phyloP scores from a whole-genome alignment of 2,113 vertebrate genomes.

The Glaucidium brasilianum region DNA sequence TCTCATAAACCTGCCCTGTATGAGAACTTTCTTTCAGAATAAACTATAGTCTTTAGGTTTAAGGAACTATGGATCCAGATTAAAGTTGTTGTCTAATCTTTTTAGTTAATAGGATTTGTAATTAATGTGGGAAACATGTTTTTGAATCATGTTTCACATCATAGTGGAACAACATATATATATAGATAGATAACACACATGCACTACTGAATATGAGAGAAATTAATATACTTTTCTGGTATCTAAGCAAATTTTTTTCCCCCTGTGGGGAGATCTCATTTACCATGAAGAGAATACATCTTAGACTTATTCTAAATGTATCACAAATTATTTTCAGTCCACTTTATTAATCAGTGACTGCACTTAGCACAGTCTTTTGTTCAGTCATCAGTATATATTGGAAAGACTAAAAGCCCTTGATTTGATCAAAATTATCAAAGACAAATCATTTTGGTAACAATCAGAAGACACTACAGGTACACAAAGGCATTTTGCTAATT shows the following conservation, averaged over 20 bases:
- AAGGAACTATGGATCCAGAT: neutral
- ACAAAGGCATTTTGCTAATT: neutral
- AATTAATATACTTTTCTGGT: neutral
- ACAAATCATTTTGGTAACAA: neutral
- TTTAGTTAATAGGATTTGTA: neutral
- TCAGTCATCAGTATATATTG: neutral
- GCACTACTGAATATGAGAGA: neutral
- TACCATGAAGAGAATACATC: neutral
- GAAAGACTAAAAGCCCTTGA: constrained; percentile 3
- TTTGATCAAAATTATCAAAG: neutral
- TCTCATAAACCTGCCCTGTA: neutral
- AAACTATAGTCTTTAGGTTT: neutral
- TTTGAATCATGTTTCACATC: neutral
- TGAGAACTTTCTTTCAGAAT: neutral
- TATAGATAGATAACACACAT: too few species aligned
- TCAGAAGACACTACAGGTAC: neutral
- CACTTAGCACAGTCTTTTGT: neutral
- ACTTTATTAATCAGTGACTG: constrained; percentile 41
- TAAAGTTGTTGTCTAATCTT: neutral
- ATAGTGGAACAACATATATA: neutral
- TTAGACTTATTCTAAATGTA: constrained; percentile 12
- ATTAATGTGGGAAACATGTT: neutral
- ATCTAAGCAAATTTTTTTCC: neutral
- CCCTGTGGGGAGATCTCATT: neutral
- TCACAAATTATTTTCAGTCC: neutral